Evolutionary conservation across 2,797 vertebrate species (phyloP), one percentile per base, ranked within the genome.

Genomic region (Amazonetta brasiliensis): DNA sequence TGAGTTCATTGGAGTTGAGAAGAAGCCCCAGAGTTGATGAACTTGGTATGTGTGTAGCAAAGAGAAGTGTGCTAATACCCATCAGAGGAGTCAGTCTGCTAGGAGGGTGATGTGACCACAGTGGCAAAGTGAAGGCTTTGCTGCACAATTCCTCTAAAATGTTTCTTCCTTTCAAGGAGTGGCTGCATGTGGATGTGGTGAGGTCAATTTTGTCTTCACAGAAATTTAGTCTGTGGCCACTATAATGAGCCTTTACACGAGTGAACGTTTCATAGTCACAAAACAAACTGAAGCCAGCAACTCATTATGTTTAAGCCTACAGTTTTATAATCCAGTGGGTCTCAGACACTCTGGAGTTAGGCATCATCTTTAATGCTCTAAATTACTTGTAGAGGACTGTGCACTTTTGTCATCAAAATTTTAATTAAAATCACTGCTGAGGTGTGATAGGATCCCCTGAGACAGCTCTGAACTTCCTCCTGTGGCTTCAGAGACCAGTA

Each of bases 351-450:
- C 88, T 37, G 72, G 60, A 83, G 60, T 68, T 84, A 18, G 1
- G 14, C 1, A 9, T 94, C 60, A n/a, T 85, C 56, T 90, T 84
- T 64, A 90, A 67, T 63, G 89, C 78, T 76, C 55, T 73, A 48
- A 95, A 89, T 95, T 85, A 62, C 89, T 89, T 94, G 75, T 26
- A 79, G 68, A 80, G 52, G 28, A 44, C 72, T 74, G 8, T 1
- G 5, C 2, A 6, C 58, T 90, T 89, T 28, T 85, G 84, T 82
- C 89, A 77, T 94, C 81, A 91, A 75, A 84, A 64, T 74, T 95
- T 96, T 95, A 87, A 84, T 90, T 95, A 86, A 93, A 95, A 92
- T 92, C 78, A 54, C 64, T 3, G 11, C 75, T 85, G 75, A 94
- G 77, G 56, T 94, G 72, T 75, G 77, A 58, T 80, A 37, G 68